Conservation (phyloP, 1,140 invertebrate species). For the Acyrthosiphon pisum region DNA sequence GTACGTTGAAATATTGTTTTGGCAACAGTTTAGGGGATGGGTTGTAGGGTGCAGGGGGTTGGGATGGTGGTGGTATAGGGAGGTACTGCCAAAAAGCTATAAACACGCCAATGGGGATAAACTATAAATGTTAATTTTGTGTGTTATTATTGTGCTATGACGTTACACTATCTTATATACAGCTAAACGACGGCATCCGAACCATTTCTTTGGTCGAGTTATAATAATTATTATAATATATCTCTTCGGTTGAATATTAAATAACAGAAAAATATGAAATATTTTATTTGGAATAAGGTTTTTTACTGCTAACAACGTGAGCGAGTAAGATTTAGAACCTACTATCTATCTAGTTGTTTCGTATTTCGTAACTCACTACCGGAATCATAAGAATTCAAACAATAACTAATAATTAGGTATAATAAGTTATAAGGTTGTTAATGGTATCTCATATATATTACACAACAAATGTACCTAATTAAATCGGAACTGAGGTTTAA, state of each 20-base stretch:
- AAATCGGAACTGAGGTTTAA: not conserved
- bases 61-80: not conserved
- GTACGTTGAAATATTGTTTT: not conserved
- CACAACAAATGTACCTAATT: not conserved
- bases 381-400: not conserved
- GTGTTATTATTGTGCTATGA: not conserved
- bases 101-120: conserved; percentile 13
- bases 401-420: not conserved
- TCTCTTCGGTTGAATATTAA: not conserved
- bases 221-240: not conserved
- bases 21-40: not conserved
- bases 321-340: not conserved
- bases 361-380: not conserved
- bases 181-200: not conserved
- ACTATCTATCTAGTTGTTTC: not conserved
- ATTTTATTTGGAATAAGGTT: not conserved
- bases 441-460: not conserved
- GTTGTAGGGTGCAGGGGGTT: not conserved
- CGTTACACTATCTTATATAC: not conserved
- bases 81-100: not conserved
- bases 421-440: not conserved
- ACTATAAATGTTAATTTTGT: not conserved
- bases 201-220: not conserved
- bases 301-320: not conserved
- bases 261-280: not conserved